These are phyloP conservation scores for Nomada ruficornis DNA, from an alignment of 2,888 invertebrate species.

Conservation along the genomic window DNA sequence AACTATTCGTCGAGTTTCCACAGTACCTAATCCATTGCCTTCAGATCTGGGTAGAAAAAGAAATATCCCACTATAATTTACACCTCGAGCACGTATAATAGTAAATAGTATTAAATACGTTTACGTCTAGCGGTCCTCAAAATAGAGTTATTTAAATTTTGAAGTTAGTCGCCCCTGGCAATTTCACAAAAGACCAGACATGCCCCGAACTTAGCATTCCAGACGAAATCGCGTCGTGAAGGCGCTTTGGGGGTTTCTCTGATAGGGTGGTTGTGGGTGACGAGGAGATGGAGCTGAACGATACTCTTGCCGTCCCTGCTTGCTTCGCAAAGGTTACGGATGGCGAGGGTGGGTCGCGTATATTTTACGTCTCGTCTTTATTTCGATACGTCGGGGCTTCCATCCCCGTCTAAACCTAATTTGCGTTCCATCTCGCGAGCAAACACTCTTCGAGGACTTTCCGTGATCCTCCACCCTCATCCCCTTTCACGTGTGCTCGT, in stretches of 20 bases:
- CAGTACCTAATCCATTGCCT: not conserved
- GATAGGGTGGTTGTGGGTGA: conserved; percentile 34
- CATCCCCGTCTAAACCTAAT: conserved; percentile 82
- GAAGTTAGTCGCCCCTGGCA: conserved; percentile 29
- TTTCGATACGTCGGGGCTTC: conserved; percentile 81
- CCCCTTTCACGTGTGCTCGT: conserved; percentile 43
- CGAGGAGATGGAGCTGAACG: conserved; percentile 36
- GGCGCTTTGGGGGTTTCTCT: conserved; percentile 49
- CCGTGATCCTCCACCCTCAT: conserved; percentile 37
- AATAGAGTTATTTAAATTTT: conserved; percentile 5
- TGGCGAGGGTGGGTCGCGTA: conserved; percentile 68
- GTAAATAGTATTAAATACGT: too few relatives aligned
- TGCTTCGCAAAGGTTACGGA: conserved; percentile 71
- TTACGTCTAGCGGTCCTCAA: too few relatives aligned
- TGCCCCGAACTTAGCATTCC: conserved; percentile 55
- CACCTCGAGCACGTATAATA: too few relatives aligned
- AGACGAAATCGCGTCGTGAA: conserved; percentile 28
- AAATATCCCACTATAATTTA: not conserved
- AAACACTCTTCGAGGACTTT: conserved; percentile 75
- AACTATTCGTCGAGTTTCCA: too few relatives aligned
- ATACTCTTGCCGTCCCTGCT: conserved; percentile 38
- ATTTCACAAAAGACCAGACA: conserved; percentile 56
- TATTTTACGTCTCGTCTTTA: conserved; percentile 81
- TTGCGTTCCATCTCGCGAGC: conserved; percentile 83
- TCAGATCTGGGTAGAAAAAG: not conserved